Conservation (phyloP, 2,113 vertebrate species). For the Entomyzon cyanotis region DNA sequence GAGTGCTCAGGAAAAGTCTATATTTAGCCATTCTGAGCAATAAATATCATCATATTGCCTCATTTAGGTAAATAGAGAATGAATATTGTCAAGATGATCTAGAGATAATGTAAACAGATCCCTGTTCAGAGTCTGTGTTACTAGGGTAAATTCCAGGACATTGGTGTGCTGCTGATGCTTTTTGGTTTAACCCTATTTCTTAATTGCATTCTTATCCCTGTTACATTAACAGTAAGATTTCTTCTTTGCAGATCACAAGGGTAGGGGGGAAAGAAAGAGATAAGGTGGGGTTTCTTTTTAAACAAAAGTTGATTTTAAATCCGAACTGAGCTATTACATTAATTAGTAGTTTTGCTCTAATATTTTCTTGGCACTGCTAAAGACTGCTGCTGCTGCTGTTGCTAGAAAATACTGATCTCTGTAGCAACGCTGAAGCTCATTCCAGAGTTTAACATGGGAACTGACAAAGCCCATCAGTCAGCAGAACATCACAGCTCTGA, state of each 20-base stretch:
- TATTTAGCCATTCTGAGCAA: constrained; percentile 96
- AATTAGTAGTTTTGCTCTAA: constrained; percentile 67
- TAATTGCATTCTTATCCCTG: constrained; percentile 36
- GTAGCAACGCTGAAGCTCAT: constrained; percentile 10
- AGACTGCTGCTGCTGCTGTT: constrained; percentile 14
- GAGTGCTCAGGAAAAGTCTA: constrained; percentile 91
- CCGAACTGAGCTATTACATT: constrained; percentile 53
- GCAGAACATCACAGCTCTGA: constrained; percentile 24
- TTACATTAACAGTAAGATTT: constrained; percentile 45
- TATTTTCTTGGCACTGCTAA: constrained; percentile 39
- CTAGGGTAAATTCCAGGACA: constrained; percentile 80
- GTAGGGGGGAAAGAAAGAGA: background rate
- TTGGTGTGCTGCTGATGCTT: constrained; percentile 74
- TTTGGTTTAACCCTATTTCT: constrained; percentile 71
- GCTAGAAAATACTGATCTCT: constrained; percentile 54
- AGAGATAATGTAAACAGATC: constrained; percentile 89
- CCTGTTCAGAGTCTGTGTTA: constrained; percentile 77
- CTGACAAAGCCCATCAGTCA: constrained; percentile 63
- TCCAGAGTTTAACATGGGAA: constrained; percentile 44
- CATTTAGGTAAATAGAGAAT: constrained; percentile 96
- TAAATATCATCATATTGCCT: constrained; percentile 96
- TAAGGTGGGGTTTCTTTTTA: background rate
- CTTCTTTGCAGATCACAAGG: constrained; percentile 37
- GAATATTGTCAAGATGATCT: constrained; percentile 93
- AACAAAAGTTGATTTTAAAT: constrained; percentile 63